Base-by-base conservation (phyloP, 2,797 vertebrate genomes). In the Rhadinocentrus ornatus region DNA sequence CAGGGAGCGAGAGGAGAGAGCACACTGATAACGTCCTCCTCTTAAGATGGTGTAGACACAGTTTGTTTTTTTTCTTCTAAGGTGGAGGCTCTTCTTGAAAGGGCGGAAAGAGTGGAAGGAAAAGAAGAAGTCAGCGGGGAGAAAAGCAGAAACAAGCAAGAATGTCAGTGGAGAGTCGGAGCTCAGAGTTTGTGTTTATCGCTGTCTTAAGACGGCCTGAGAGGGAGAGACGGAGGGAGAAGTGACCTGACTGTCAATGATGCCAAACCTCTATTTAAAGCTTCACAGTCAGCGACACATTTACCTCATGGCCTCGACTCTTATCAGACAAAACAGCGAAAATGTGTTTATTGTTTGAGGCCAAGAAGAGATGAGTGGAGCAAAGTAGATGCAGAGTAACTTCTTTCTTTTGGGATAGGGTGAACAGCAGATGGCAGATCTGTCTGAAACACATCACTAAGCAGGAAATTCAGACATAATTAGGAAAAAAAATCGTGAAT, bases 181-280 rank as follows among this genome's bases (percentile, higher is more conserved):
- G 60, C 56, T 78, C 37, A 1, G 56, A 78, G 77, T 81, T 72
- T 71, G 71, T 81, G 76, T 82, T 87, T 83, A 87, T 86, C 62
- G 12, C 55, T 15, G 32, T 88, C 81, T 90, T 77, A 83, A 90
- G 83, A 85, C 35, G 55, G 75, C 86, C 65, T 55, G 62, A 66
- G 66, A 15, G 46, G 56, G 69, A 61, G 44, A 53, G 76, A 65
- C 41, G n/a, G 73, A 72, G 56, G 54, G 74, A 72, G 73, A 79
- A 55, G 81, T 87, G 90, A 88, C 77, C 73, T 24, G 82, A 88
- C 86, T 88, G 86, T 83, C 88, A 89, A 86, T 86, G 78, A 90
- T 0, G 55, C 59, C 66, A 79, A 80, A 87, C 66, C 75, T 81
- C 66, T 78, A 80, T 81, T 82, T 84, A 81, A 89, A 77, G 78